These are phyloP conservation scores for Dendrocincla tyrannina DNA, from an alignment of 2,797 vertebrate species.

Conservation along the genomic window DNA sequence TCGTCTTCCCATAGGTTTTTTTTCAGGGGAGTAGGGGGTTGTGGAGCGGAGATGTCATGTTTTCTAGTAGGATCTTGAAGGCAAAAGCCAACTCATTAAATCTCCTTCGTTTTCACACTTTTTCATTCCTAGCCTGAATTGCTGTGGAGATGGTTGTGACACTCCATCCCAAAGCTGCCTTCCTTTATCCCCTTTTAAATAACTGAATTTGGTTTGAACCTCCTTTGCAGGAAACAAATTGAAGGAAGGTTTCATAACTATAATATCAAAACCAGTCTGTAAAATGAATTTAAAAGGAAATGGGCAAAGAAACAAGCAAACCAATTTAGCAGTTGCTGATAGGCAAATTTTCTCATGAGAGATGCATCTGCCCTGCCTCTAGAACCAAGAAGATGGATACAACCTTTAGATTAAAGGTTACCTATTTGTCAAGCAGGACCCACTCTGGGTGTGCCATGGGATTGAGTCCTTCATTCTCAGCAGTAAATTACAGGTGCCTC, in stretches of 20 bases:
- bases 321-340: not conserved
- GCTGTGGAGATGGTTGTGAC: not conserved
- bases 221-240: not conserved
- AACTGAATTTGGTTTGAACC: not conserved
- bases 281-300: not conserved
- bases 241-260: not conserved
- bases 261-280: not conserved
- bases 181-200: not conserved
- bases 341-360: not conserved
- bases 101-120: not conserved
- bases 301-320: not conserved
- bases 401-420: not conserved
- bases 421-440: not conserved
- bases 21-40: fast-evolving
- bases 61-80: not conserved
- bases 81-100: not conserved
- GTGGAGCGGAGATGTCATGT: fast-evolving
- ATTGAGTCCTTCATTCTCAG: not conserved
- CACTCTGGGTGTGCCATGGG: fast-evolving
- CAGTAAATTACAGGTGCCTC: not conserved
- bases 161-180: not conserved
- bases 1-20: fast-evolving
- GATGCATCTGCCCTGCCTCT: not conserved
- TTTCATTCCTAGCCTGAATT: not conserved
- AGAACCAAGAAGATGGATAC: not conserved